phyloP scores from a whole-genome alignment of 2,113 vertebrate genomes.

The Pseudopipra pipra region DNA sequence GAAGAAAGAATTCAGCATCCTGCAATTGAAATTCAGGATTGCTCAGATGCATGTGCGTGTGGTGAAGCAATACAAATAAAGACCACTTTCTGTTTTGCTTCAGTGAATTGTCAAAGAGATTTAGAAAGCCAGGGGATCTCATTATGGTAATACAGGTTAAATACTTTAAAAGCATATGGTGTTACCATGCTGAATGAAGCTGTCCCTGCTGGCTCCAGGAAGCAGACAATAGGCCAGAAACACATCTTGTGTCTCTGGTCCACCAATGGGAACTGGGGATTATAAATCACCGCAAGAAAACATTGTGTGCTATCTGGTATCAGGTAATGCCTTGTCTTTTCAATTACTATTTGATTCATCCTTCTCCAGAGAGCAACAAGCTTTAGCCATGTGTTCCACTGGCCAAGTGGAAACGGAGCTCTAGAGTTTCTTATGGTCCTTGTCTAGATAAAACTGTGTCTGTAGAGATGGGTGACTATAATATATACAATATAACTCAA shows the following conservation, averaged over 20 bases:
- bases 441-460: neutral
- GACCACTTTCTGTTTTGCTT: conserved; percentile 47
- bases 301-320: neutral
- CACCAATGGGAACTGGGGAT: neutral
- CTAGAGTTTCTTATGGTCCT: neutral
- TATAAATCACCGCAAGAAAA: conserved; percentile 6
- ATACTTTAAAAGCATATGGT: conserved; percentile 49
- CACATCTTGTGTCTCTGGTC: neutral
- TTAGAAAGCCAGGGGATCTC: conserved; percentile 48
- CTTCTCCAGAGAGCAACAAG: neutral
- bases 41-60: neutral
- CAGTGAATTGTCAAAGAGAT: conserved; percentile 45
- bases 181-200: conserved; percentile 40
- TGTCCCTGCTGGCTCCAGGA: conserved; percentile 15
- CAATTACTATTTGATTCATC: conserved; percentile 20
- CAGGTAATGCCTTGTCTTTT: conserved; percentile 44
- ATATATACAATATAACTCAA: neutral
- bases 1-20: conserved; percentile 33
- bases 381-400: neutral
- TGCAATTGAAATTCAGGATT: conserved; percentile 10
- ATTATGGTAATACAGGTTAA: conserved; percentile 64
- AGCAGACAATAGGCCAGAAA: conserved; percentile 34
- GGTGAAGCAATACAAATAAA: conserved; percentile 35
- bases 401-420: neutral
- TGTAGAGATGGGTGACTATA: neutral